A percentile compares a stretch with the other conserved stretches of the same genome.
phyloP scores from a whole-genome alignment of 2,797 vertebrate species.

The Prionace glauca region DNA sequence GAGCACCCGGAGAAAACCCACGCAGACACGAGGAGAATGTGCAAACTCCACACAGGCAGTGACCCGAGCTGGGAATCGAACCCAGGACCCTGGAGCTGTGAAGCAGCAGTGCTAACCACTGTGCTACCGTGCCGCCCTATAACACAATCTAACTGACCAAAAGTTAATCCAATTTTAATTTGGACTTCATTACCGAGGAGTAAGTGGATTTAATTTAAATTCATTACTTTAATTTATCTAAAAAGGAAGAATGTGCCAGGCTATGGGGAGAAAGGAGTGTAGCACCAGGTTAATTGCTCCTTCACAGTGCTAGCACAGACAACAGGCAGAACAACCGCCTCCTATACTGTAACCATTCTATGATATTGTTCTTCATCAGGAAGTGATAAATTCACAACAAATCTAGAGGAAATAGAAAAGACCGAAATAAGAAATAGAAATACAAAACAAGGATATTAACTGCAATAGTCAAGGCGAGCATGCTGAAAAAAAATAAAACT shows the following conservation, averaged over 20 bases:
- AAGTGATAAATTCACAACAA: conserved; percentile 62
- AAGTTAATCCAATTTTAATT: not conserved
- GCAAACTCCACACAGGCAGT: too few relatives aligned
- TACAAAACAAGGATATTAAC: not conserved
- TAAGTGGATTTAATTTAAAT: conserved; percentile 15
- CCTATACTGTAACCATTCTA: not conserved
- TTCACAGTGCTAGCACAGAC: not conserved
- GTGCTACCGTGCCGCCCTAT: too few relatives aligned
- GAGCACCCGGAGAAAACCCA: too few relatives aligned
- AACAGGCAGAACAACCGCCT: not conserved
- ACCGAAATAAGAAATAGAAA: conserved; percentile 45
- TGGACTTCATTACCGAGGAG: not conserved
- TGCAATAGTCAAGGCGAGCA: not conserved
- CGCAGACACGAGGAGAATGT: too few relatives aligned
- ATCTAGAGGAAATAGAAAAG: conserved; percentile 44
- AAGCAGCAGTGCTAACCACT: too few relatives aligned
- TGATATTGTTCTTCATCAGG: conserved; percentile 52
- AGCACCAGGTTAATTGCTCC: not conserved
- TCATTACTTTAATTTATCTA: conserved; percentile 58
- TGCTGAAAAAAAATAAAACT: not conserved
- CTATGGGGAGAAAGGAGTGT: not conserved
- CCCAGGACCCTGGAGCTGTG: too few relatives aligned
- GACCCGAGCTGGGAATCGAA: too few relatives aligned
- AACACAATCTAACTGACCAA: not conserved
- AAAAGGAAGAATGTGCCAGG: not conserved